Conservation (phyloP, 2,113 vertebrate species). For the Myrmecophaga tridactyla region DNA sequence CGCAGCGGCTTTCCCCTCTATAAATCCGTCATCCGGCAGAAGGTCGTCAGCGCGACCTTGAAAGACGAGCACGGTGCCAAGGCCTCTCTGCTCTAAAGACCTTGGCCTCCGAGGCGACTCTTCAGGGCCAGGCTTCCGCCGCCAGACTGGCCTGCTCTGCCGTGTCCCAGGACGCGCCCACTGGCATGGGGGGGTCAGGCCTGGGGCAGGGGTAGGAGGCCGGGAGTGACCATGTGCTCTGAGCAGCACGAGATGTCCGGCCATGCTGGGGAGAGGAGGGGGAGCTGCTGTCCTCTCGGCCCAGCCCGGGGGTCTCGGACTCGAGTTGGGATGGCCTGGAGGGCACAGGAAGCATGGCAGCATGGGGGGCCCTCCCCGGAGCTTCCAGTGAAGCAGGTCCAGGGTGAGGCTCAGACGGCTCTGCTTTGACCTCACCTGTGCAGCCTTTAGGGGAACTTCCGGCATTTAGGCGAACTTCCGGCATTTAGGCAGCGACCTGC, state of each 20-base stretch:
- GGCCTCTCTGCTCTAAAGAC: neutral
- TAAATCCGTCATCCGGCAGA: neutral
- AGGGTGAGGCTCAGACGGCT: neutral
- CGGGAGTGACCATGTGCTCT: too few species aligned
- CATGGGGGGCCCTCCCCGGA: too few species aligned
- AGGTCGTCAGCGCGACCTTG: conserved; percentile 55
- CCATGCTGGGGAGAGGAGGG: neutral
- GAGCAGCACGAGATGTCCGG: neutral
- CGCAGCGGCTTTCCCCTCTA: neutral
- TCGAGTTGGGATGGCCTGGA: fast-evolving
- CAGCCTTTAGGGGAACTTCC: too few species aligned
- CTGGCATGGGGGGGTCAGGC: too few species aligned
- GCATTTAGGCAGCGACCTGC: fast-evolving
- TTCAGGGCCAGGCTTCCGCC: fast-evolving
- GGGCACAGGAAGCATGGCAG: fast-evolving
- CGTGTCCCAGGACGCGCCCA: fast-evolving
- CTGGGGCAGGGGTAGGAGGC: too few species aligned
- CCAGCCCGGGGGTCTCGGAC: neutral
- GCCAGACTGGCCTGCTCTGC: fast-evolving
- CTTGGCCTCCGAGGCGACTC: neutral
- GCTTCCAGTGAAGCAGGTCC: too few species aligned
- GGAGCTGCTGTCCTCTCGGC: fast-evolving
- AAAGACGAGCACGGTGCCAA: neutral
- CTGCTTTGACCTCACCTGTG: too few species aligned
- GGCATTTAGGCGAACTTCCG: too few species aligned